Percentiles rank a stretch among this genome's conserved stretches.
Evolutionary conservation across 2,888 invertebrate species (phyloP).

Genomic region (Cryptosula pallasiana): DNA sequence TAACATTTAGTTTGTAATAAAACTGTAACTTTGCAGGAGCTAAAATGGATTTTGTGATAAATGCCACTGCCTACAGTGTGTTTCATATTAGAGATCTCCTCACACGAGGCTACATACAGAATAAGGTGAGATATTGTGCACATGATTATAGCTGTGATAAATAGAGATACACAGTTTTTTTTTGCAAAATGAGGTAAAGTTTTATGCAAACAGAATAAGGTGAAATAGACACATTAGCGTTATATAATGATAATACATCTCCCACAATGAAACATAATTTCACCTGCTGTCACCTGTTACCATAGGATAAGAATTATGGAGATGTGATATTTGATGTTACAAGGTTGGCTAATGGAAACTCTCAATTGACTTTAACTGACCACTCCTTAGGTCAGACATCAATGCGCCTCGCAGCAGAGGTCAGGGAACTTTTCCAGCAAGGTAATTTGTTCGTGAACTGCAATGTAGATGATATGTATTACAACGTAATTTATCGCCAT

Average conservation of each 20-base stretch:
- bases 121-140: background rate
- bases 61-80: background rate
- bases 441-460: no score
- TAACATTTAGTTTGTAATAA: no score
- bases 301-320: constrained; percentile 13
- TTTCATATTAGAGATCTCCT: background rate
- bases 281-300: no score
- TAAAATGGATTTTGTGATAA: background rate
- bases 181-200: no score
- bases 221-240: no score
- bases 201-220: no score
- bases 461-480: no score
- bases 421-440: background rate
- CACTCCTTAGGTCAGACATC: background rate
- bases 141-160: no score
- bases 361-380: background rate
- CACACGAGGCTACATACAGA: background rate
- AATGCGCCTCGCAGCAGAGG: background rate
- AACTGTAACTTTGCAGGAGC: constrained; percentile 10
- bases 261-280: no score
- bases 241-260: no score
- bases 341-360: constrained; percentile 11
- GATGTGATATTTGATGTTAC: background rate
- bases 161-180: no score
- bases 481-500: no score